Base-by-base conservation (phyloP, 2,797 vertebrate genomes). In the Cheracebus regulus region DNA sequence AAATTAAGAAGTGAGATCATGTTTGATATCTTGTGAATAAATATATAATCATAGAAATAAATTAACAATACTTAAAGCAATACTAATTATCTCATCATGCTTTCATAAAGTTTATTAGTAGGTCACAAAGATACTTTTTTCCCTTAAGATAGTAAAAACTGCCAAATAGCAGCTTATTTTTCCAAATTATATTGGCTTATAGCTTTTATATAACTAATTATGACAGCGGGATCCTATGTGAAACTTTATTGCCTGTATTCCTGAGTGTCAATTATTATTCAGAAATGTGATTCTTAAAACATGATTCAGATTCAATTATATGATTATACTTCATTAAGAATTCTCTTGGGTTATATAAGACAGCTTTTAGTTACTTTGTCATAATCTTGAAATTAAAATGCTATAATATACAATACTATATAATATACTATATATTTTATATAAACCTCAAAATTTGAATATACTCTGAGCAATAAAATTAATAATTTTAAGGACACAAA, bases 1-100 rank as follows among this genome's bases (percentile, higher is more conserved):
- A 95, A 98, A 87, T 76, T 96, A 95, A 58, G 81, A 91, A 92
- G 57, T 95, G 89, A 97, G 61, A 90, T 95, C 57, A 93, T 84
- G 82, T 94, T 94, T 96, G 67, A 70, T 95, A 91, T 57, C 2
- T 85, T 76, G 39, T 93, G 95, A 83, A 39, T 75, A 88, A 88
- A 93, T 92, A 73, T 30, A 20, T 33, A 72, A 88, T 92, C 30
- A 78, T 79, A 57, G 89, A 97, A 97, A 26, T 39, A 95, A 94
- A 87, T 57, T 9, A 26, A 46, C 20, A 70, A 4, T 64, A 84
- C 46, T 50, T 39, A 73, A 46, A 78, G 90, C 96, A 93, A 97
- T 15, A 15, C 46, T 72, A 8, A 4, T 96, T 83, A 41, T 72
- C 36, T 95, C 50, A 61, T 36, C 91, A 48, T 46, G 88, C 82